Percentiles rank a stretch among this genome's conserved stretches.
These are phyloP conservation scores for Lagria hirta DNA, from an alignment of 2,888 invertebrate genomes.

Conservation along the genomic window DNA sequence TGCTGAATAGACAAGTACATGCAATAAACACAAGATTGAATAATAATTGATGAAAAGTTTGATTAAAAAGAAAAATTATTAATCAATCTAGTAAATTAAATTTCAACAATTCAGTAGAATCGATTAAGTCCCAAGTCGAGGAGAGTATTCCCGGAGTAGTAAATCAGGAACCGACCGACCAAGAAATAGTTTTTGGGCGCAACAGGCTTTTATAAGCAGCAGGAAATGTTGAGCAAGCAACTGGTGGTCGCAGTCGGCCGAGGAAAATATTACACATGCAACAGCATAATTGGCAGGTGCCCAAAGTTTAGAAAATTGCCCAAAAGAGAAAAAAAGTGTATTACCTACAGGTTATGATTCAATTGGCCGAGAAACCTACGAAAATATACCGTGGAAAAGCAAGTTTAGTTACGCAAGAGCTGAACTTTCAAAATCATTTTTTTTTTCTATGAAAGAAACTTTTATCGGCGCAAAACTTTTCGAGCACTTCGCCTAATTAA, in stretches of 20 bases:
- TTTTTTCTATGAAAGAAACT: conserved; percentile 6
- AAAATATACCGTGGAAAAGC: neutral
- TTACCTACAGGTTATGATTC: too few relatives aligned
- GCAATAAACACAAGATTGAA: too few relatives aligned
- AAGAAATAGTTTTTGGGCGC: conserved; percentile 44
- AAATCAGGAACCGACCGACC: too few relatives aligned
- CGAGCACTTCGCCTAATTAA: conserved; percentile 15
- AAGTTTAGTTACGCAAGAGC: too few relatives aligned
- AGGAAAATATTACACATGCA: conserved; percentile 53
- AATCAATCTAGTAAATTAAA: too few relatives aligned
- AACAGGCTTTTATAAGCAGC: conserved; percentile 38
- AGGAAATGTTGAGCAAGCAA: conserved; percentile 35
- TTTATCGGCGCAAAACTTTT: conserved; percentile 1
- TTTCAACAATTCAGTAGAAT: too few relatives aligned
- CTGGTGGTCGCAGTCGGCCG: conserved; percentile 37
- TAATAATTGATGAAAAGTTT: too few relatives aligned
- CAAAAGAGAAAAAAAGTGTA: too few relatives aligned
- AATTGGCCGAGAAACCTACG: conserved; percentile 1
- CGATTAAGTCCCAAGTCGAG: too few relatives aligned
- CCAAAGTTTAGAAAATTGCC: conserved; percentile 29
- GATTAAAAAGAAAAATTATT: too few relatives aligned
- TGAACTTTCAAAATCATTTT: conserved; percentile 16
- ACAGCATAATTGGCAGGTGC: conserved; percentile 53
- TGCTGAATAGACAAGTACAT: too few relatives aligned
- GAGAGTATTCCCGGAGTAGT: too few relatives aligned